phyloP scores from a whole-genome alignment of 2,113 vertebrate genomes.

The Neomonachus schauinslandi region DNA sequence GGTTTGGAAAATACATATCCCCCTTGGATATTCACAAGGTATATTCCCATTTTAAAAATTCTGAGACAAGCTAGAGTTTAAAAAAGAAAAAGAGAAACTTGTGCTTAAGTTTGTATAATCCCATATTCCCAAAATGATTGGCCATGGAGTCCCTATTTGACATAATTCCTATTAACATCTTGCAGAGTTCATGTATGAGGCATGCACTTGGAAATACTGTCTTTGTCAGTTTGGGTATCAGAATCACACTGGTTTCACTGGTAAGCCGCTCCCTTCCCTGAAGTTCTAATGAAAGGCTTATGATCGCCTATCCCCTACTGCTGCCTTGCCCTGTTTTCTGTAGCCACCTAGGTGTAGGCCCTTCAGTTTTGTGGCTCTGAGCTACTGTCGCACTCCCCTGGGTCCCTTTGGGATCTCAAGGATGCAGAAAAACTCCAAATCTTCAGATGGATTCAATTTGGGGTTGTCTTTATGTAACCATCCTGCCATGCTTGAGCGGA shows the following conservation, averaged over 20 bases:
- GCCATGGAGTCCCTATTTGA: neutral
- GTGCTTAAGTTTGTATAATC: neutral
- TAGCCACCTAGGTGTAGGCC: neutral
- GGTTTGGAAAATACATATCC: neutral
- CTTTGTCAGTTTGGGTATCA: neutral
- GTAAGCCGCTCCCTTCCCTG: neutral
- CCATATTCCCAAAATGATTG: neutral
- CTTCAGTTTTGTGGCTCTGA: neutral
- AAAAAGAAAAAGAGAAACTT: neutral
- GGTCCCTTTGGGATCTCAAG: neutral
- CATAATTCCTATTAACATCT: neutral
- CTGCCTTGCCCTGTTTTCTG: neutral
- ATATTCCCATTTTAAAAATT: neutral
- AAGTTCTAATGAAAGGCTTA: slow-evolving; percentile 1
- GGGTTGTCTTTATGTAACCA: neutral
- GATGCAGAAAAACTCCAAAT: neutral
- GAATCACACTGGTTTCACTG: neutral
- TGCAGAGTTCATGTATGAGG: neutral
- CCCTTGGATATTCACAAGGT: neutral
- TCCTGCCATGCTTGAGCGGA: neutral
- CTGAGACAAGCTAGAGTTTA: neutral
- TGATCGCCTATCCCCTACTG: neutral
- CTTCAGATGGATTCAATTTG: neutral
- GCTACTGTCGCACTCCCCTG: neutral
- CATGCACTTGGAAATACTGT: neutral